phyloP scores from a whole-genome alignment of 2,888 invertebrate species.

The Myopa tessellatipennis region DNA sequence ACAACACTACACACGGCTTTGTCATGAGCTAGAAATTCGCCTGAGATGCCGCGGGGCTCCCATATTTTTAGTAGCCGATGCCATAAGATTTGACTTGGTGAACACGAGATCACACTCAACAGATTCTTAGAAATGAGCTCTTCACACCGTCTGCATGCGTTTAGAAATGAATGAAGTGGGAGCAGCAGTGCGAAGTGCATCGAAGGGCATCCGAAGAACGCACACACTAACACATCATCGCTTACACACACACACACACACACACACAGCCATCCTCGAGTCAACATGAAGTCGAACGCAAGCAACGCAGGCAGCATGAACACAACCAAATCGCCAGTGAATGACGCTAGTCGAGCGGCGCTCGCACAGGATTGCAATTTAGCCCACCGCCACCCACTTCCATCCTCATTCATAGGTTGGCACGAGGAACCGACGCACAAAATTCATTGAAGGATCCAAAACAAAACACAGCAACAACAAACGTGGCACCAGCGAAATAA shows the following conservation, averaged over 20 bases:
- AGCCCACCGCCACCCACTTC: too few species aligned
- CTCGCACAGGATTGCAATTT: constrained; percentile 1
- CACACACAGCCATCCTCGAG: background rate
- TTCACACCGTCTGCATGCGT: too few species aligned
- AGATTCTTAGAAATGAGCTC: too few species aligned
- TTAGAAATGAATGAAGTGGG: background rate
- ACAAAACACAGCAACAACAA: background rate
- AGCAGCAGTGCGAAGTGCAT: background rate
- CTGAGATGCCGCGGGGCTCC: too few species aligned
- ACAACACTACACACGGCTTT: too few species aligned
- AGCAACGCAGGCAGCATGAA: background rate
- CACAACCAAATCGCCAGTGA: background rate
- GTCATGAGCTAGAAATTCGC: too few species aligned
- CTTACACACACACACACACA: constrained; percentile 23
- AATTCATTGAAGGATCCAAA: background rate
- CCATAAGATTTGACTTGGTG: too few species aligned
- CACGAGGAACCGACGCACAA: too few species aligned
- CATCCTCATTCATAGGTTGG: too few species aligned
- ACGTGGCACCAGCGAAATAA: background rate
- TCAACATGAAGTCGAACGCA: background rate
- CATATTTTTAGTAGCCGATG: too few species aligned
- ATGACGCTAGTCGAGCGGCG: constrained; percentile 11
- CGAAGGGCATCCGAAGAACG: background rate
- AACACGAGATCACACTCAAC: too few species aligned
- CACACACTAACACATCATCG: constrained; percentile 4